Percentiles rank a stretch among this genome's conserved stretches.
These are phyloP conservation scores for Girardinus metallicus DNA, from an alignment of 2,797 vertebrate species.

Conservation along the genomic window DNA sequence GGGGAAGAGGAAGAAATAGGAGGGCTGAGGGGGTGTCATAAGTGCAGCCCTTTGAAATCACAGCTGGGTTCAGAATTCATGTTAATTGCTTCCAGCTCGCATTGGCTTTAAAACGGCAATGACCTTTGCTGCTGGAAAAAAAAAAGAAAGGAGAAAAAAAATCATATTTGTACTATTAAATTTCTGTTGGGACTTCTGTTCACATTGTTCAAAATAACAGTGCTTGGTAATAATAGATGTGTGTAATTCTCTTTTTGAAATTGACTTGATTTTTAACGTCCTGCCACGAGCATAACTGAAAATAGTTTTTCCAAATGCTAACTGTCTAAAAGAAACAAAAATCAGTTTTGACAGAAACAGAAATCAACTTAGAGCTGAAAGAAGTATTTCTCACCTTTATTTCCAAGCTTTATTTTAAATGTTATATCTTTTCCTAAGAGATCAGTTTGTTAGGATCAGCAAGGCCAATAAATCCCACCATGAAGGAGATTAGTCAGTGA, in stretches of 20 bases:
- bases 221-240: constrained; percentile 14
- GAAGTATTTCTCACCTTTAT: constrained; percentile 62
- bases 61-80: constrained; percentile 56
- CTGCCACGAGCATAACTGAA: not conserved
- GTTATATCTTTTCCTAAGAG: constrained; percentile 73
- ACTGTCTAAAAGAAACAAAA: not conserved
- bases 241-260: not conserved
- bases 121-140: constrained; percentile 45
- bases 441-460: constrained; percentile 76
- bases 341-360: constrained; percentile 34
- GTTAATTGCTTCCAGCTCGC: constrained; percentile 51
- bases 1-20: constrained; percentile 41
- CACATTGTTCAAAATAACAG: constrained; percentile 14
- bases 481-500: constrained; percentile 76
- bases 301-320: not conserved
- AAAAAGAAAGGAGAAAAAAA: constrained; percentile 50
- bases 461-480: constrained; percentile 76
- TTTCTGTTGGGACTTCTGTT: constrained; percentile 22
- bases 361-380: constrained; percentile 60
- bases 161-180: constrained; percentile 25
- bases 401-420: constrained; percentile 70
- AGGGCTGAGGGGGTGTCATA: constrained; percentile 38
- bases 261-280: not conserved
- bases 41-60: constrained; percentile 63
- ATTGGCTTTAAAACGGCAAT: constrained; percentile 47